Percentiles rank a stretch among this genome's conserved stretches.
Evolutionary conservation across 2,888 invertebrate genomes (phyloP).

Genomic region (Piscicola geometra): DNA sequence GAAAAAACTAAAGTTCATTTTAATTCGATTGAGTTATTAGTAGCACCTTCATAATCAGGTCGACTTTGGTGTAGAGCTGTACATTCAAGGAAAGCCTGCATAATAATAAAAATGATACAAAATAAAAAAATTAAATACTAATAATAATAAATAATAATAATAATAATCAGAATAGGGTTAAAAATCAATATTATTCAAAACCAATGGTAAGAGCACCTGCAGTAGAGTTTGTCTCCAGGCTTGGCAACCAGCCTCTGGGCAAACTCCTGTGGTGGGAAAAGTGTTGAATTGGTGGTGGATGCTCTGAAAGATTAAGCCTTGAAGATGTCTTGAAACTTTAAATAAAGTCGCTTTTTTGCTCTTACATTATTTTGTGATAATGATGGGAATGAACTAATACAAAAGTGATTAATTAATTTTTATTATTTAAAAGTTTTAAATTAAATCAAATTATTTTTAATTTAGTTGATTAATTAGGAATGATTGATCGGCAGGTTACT

Average conservation of each 20-base stretch:
- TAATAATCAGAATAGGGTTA: neutral
- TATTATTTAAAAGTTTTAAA: no score
- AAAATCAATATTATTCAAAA: neutral
- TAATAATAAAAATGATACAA: neutral
- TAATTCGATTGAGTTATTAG: neutral
- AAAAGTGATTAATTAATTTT: no score
- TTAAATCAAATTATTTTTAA: no score
- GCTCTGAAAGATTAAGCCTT: no score
- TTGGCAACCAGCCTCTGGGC: conserved; percentile 91
- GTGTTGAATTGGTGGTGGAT: no score
- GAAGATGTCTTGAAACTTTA: no score
- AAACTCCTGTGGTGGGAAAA: conserved; percentile 68
- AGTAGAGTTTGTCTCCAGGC: conserved; percentile 93
- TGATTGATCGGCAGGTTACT: no score
- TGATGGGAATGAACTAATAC: no score
- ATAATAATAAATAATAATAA: neutral
- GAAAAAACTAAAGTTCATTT: neutral
- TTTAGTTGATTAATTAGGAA: no score
- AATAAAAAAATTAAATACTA: neutral
- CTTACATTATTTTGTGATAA: no score
- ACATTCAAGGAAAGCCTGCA: conserved; percentile 83
- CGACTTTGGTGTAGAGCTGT: conserved; percentile 87
- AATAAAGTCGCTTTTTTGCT: no score
- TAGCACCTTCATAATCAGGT: conserved; percentile 84
- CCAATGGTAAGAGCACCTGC: conserved; percentile 61